Base-by-base conservation (phyloP, 2,888 invertebrate genomes). In the Dichetophora obliterata region DNA sequence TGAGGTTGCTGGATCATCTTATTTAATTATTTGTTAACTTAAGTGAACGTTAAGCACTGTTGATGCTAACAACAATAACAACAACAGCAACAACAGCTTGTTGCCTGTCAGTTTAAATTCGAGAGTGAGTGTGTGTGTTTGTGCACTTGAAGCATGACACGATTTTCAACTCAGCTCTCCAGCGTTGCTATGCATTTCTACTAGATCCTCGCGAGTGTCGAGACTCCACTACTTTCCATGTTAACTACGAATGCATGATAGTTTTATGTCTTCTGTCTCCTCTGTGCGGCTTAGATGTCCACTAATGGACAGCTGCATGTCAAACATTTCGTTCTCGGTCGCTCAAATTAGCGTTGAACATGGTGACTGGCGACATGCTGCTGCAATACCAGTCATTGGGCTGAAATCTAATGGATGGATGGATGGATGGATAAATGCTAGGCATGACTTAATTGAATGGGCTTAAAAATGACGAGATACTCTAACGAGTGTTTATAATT, bases 221-320 rank as follows among this genome's bases (percentile, higher is more conserved):
- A 24, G 31, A 22, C 19, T 66, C 43, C 19, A 37, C 52, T 27
- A 27, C 54, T 27, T 69, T 31, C 54, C 52, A 31, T 37, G 2
- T 22, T 6, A 6, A 11, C 9, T 31, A 31, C 31, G 6, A 43
- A 43, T 43, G 43, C 8, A 8, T 66, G 6, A 43, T 68, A 68
- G 22, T 43, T 31, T 27, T 11, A 16, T 48, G 24, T 31, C 24
- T 14, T 48, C 34, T 37, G 37, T 54, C 69, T 70, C 8, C 69
- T 70, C 8, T 54, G 11, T 34, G 24, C 22, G 27, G 22, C 24
- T 50, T 50, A 68, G 68, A 68, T 50, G 48, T 68, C 59, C 19
- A 54, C 48, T 75, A 75, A 75, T 75, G 75, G 68, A 61, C 75
- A 75, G 61, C 66, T 69, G 75, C 59, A 68, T 75, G 75, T 75